Evolutionary conservation across 2,888 invertebrate species (phyloP).

Genomic region (Brachylomia viminalis): DNA sequence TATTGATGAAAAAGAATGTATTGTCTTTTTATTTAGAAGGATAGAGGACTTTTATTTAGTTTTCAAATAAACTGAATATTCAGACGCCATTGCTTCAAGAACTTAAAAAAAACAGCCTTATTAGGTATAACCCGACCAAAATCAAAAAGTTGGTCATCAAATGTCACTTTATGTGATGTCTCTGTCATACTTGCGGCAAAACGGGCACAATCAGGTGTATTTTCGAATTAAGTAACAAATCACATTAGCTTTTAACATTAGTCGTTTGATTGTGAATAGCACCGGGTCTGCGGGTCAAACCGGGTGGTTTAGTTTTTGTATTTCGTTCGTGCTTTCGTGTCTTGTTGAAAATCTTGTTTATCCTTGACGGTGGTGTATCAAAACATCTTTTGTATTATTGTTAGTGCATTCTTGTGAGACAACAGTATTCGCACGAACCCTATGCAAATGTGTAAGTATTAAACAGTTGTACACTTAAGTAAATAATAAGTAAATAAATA

Average conservation of each 20-base stretch:
- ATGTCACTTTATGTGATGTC: conserved; percentile 45
- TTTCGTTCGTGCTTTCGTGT: conserved; percentile 58
- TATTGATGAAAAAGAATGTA: no score
- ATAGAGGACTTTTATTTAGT: no score
- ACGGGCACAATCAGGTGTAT: background rate
- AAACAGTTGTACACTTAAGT: conserved; percentile 22
- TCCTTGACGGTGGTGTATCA: conserved; percentile 48
- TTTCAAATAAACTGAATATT: background rate
- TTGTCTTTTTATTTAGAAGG: no score
- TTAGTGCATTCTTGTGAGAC: conserved; percentile 41
- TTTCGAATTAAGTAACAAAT: background rate
- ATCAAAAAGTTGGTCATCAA: background rate
- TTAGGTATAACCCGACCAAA: conserved; percentile 12
- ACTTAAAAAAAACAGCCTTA: background rate
- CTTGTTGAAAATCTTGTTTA: conserved; percentile 49
- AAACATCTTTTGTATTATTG: conserved; percentile 57
- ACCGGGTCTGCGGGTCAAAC: no score
- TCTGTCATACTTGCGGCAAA: conserved; percentile 20
- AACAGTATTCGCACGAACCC: conserved; percentile 30
- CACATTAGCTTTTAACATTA: conserved; percentile 11
- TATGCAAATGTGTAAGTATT: conserved; percentile 51
- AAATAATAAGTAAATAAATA: conserved; percentile 52
- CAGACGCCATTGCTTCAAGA: background rate
- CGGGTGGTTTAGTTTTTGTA: conserved; percentile 55
- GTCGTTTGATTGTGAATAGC: conserved; percentile 10